Conservation (phyloP, 1,140 invertebrate species). For the Orchestia grillus region DNA sequence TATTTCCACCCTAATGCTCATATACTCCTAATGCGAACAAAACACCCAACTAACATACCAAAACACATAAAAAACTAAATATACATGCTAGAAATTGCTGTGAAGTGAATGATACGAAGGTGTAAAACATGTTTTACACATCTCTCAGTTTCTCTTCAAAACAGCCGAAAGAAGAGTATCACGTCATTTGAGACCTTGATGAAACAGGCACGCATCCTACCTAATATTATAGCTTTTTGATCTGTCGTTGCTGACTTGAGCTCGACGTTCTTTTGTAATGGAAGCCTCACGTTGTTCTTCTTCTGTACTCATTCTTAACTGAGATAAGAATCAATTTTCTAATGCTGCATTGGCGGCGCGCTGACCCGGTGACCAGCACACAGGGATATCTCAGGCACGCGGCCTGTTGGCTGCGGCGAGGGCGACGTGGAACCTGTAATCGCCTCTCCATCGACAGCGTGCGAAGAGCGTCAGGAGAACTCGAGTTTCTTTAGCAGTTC, state of each 20-base stretch:
- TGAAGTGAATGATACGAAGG: too few relatives aligned
- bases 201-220: neutral
- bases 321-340: neutral
- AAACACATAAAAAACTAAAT: too few relatives aligned
- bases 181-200: neutral
- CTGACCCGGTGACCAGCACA: neutral
- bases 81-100: too few relatives aligned
- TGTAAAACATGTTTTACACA: neutral
- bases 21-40: too few relatives aligned
- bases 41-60: too few relatives aligned
- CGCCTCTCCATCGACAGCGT: neutral
- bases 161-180: neutral
- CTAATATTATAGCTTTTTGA: neutral
- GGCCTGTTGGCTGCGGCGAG: neutral
- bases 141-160: neutral
- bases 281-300: neutral
- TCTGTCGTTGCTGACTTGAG: neutral
- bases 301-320: neutral
- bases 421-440: neutral
- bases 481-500: neutral
- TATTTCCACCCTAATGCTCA: too few relatives aligned
- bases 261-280: neutral
- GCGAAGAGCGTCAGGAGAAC: neutral
- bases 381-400: neutral
- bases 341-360: neutral